phyloP scores from a whole-genome alignment of 2,113 vertebrate species.

The Bufo bufo region DNA sequence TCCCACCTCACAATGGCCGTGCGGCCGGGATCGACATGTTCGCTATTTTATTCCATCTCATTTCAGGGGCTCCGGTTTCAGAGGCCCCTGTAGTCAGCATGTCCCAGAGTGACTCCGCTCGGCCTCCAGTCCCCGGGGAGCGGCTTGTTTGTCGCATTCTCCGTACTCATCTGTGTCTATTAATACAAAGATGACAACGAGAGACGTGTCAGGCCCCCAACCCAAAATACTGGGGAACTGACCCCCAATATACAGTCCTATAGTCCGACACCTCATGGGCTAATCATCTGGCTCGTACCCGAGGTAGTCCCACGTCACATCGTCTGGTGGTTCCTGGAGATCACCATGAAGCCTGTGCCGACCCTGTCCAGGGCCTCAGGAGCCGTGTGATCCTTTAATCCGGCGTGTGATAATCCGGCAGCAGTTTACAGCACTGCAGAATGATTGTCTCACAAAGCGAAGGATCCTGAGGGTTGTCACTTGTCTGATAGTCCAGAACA shows the following conservation, averaged over 20 bases:
- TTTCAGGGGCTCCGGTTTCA: conserved; percentile 19
- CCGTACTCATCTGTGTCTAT: background rate
- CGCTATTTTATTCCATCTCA: conserved; percentile 37
- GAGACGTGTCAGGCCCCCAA: background rate
- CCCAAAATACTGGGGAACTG: no score
- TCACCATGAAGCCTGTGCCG: no score
- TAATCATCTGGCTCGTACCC: background rate
- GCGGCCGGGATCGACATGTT: conserved; percentile 37
- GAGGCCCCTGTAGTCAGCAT: conserved; percentile 27
- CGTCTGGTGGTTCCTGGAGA: background rate
- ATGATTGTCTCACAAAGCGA: no score
- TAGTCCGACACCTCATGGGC: background rate
- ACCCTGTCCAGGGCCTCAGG: no score
- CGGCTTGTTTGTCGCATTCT: background rate
- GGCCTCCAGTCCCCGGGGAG: background rate
- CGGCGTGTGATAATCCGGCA: no score
- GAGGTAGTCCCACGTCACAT: background rate
- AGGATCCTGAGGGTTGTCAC: no score
- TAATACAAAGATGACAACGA: background rate
- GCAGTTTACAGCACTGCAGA: no score
- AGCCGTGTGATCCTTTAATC: no score
- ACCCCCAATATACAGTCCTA: no score
- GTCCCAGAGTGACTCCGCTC: conserved; percentile 36
- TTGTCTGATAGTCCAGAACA: no score
- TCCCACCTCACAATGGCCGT: conserved; percentile 22